Conservation (phyloP, 30 jellyfish, hydroid and myxozoan genomes). For the Hydractinia echinata region DNA sequence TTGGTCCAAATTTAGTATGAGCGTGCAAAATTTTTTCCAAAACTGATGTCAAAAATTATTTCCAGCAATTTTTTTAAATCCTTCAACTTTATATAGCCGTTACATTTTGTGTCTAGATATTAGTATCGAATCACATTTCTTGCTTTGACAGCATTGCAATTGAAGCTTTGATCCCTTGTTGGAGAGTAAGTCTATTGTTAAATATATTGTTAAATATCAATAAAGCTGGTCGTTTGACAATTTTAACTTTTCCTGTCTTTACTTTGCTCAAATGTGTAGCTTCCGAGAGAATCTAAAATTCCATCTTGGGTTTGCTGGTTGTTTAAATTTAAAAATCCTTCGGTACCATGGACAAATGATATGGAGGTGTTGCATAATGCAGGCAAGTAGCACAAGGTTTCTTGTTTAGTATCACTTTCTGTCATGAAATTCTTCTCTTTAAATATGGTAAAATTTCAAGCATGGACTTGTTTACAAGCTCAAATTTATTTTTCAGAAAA, state of each 20-base stretch:
- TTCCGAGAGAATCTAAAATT: background rate
- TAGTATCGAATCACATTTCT: slow-evolving; percentile 9
- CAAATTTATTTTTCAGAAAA: no score
- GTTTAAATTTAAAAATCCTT: slow-evolving; percentile 11
- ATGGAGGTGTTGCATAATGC: background rate
- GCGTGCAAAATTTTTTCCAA: no score
- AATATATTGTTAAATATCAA: background rate
- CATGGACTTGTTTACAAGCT: no score
- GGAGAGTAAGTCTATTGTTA: background rate
- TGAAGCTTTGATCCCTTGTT: background rate
- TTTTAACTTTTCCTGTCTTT: no score
- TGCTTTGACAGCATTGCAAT: slow-evolving; percentile 5
- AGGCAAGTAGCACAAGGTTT: background rate
- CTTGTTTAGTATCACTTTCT: background rate
- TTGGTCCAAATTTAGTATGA: no score
- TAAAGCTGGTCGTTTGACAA: no score
- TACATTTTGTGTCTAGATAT: background rate
- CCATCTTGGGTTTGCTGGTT: slow-evolving; percentile 16
- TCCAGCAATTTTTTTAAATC: no score
- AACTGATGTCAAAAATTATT: no score
- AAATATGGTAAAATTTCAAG: no score
- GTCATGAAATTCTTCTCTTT: background rate
- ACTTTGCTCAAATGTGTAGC: background rate
- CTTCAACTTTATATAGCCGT: no score
- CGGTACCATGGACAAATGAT: slow-evolving; percentile 7